A percentile compares a stretch with the other conserved stretches of the same genome.
Evolutionary conservation across 1,140 invertebrate genomes (phyloP).

Genomic region (Lasioglossum baleicum): DNA sequence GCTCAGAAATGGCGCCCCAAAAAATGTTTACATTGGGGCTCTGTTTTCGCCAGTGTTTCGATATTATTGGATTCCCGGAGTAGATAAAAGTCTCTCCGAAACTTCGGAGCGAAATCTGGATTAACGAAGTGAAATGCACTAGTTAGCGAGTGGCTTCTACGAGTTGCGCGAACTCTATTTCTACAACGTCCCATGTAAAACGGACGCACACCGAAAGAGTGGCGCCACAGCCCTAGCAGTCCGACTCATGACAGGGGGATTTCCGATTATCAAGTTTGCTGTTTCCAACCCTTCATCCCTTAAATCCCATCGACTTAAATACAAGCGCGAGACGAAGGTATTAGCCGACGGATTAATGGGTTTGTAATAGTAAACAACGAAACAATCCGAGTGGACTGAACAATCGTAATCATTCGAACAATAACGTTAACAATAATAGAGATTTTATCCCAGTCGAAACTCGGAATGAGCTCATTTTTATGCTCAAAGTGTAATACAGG

Average conservation of each 20-base stretch:
- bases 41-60: neutral
- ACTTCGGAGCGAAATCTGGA: conserved; percentile 16
- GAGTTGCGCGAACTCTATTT: conserved; percentile 10
- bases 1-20: no score
- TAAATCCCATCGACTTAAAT: neutral
- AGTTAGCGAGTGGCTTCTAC: conserved; percentile 19
- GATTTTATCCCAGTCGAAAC: no score
- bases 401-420: neutral
- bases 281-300: neutral
- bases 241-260: conserved; percentile 20
- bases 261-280: conserved; percentile 47
- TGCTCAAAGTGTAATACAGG: no score
- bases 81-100: conserved; percentile 18
- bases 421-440: no score
- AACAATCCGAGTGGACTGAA: neutral
- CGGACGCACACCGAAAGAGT: conserved; percentile 4
- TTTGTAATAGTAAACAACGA: neutral
- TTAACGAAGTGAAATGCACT: conserved; percentile 27
- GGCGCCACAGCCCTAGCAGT: neutral
- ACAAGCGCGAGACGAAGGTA: neutral
- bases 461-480: no score
- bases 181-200: neutral
- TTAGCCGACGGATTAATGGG: neutral
- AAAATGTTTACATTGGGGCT: no score
- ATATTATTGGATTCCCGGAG: conserved; percentile 10